phyloP scores from a whole-genome alignment of 2,113 vertebrate genomes.

The Ovibos moschatus region DNA sequence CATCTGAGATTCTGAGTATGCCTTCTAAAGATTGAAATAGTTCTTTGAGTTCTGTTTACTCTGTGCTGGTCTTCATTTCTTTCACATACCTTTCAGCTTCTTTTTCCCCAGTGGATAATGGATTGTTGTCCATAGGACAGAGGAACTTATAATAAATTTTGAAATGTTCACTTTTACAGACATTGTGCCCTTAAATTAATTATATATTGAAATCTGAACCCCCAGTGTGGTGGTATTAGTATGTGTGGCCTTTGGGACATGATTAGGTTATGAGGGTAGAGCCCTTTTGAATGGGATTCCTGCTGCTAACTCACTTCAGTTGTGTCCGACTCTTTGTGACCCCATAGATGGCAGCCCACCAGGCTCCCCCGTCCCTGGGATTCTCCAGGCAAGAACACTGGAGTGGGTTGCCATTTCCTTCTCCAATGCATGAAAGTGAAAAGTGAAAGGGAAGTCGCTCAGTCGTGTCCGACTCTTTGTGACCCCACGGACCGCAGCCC shows the following conservation, averaged over 20 bases:
- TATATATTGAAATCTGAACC: not conserved
- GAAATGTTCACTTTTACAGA: not conserved
- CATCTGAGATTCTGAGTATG: not conserved
- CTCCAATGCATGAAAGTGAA: too few species aligned
- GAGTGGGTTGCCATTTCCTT: too few species aligned
- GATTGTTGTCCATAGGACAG: not conserved
- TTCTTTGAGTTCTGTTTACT: not conserved
- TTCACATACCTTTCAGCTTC: not conserved
- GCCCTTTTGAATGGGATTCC: not conserved
- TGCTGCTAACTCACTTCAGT: too few species aligned
- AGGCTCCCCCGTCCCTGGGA: too few species aligned
- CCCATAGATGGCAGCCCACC: too few species aligned
- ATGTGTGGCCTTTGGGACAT: not conserved
- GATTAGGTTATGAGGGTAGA: not conserved
- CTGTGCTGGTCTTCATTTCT: not conserved
- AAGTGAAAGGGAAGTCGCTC: too few species aligned
- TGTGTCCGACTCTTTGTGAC: too few species aligned
- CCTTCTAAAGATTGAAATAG: not conserved
- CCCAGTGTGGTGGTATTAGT: not conserved
- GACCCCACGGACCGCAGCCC: too few species aligned
- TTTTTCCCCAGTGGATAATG: not conserved
- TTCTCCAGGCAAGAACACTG: too few species aligned
- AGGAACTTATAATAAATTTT: not conserved
- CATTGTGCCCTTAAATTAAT: not conserved
- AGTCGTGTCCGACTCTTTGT: fast-evolving